These are phyloP conservation scores for Pomacea maculata DNA, from an alignment of 1,140 invertebrate genomes.

Conservation along the genomic window DNA sequence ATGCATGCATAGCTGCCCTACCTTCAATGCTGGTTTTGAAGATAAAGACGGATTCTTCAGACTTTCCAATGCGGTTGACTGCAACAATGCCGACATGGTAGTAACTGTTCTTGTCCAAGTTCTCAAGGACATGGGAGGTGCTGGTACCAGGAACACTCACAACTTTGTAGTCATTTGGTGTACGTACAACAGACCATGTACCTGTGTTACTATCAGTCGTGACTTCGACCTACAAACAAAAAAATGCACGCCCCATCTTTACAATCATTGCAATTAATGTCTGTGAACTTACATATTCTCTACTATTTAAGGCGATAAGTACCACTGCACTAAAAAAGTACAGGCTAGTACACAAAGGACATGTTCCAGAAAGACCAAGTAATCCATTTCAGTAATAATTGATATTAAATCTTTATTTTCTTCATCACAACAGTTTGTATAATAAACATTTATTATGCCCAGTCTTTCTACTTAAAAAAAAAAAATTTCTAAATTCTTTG, in stretches of 20 bases:
- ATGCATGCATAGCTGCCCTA: not conserved
- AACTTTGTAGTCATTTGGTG: not conserved
- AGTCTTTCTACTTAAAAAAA: too few relatives aligned
- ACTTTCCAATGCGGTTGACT: slow-evolving; percentile 13
- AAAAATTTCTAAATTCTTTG: too few relatives aligned
- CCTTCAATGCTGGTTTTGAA: slow-evolving; percentile 12
- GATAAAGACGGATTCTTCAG: slow-evolving; percentile 9
- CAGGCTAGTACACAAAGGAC: not conserved
- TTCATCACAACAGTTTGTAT: too few relatives aligned
- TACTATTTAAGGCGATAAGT: too few relatives aligned
- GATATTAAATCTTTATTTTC: too few relatives aligned
- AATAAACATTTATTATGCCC: too few relatives aligned
- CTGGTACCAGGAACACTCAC: not conserved
- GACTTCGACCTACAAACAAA: not conserved
- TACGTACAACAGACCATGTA: not conserved
- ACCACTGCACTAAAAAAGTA: not conserved
- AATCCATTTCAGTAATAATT: not conserved
- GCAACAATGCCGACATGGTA: slow-evolving; percentile 10
- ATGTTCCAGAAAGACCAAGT: not conserved
- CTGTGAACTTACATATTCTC: too few relatives aligned
- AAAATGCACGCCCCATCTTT: not conserved
- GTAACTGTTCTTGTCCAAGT: slow-evolving; percentile 1
- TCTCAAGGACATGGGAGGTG: not conserved
- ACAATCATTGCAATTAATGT: too few relatives aligned
- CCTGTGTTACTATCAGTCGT: not conserved